phyloP scores from a whole-genome alignment of 2,888 invertebrate species.

The Microctonus brassicae region DNA sequence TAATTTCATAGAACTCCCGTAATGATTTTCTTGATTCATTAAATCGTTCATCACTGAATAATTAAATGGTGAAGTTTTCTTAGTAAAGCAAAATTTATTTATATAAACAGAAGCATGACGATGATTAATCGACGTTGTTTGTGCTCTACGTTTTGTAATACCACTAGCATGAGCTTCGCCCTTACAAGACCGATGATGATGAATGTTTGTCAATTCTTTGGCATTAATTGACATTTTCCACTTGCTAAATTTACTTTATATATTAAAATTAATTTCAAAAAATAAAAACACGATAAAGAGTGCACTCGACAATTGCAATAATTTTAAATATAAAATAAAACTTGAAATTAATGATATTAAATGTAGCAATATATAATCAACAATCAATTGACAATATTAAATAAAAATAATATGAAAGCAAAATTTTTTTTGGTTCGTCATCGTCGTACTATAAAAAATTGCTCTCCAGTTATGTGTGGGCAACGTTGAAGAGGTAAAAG shows the following conservation, averaged over 20 bases:
- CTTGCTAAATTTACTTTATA: background rate
- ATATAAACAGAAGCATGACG: constrained; percentile 46
- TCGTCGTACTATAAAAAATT: background rate
- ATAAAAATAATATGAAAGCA: background rate
- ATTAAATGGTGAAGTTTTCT: constrained; percentile 53
- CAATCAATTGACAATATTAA: background rate
- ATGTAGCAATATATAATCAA: no score
- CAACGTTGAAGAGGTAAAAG: background rate
- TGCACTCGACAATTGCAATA: background rate
- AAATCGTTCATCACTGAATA: constrained; percentile 70
- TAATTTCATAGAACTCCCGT: constrained; percentile 76
- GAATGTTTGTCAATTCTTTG: constrained; percentile 70
- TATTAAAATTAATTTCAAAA: background rate
- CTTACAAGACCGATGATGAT: constrained; percentile 79
- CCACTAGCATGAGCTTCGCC: constrained; percentile 84
- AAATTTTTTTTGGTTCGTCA: background rate
- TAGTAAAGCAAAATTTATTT: constrained; percentile 51
- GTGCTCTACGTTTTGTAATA: constrained; percentile 72
- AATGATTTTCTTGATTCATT: constrained; percentile 69
- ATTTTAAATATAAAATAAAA: background rate
- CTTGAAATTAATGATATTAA: background rate
- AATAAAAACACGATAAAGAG: background rate
- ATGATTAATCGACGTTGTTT: constrained; percentile 68
- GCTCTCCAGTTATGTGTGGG: background rate
- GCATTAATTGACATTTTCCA: constrained; percentile 70